A percentile compares a stretch with the other conserved stretches of the same genome.
phyloP scores from a whole-genome alignment of 2,113 vertebrate species.

The Heterotilapia buettikoferi region DNA sequence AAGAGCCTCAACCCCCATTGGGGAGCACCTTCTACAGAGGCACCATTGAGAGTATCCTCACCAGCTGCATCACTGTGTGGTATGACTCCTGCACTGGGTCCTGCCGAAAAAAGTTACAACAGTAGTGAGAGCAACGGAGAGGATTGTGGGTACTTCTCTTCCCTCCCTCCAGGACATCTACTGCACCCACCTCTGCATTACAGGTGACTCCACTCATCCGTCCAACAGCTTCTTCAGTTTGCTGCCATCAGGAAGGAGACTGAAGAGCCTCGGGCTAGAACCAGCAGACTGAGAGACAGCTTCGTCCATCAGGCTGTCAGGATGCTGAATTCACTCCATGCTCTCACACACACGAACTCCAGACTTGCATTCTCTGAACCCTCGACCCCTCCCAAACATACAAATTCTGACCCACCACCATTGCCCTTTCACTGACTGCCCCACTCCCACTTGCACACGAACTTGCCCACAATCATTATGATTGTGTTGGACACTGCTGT shows the following conservation, averaged over 20 bases:
- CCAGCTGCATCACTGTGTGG: neutral
- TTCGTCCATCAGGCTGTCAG: neutral
- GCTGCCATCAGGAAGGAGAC: neutral
- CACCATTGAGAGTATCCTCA: neutral
- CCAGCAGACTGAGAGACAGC: neutral
- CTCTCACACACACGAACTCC: neutral
- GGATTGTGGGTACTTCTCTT: neutral
- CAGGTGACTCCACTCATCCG: neutral
- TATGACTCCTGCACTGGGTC: neutral
- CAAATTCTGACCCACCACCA: neutral
- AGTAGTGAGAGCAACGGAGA: neutral
- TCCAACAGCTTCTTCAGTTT: neutral
- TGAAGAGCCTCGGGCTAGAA: neutral
- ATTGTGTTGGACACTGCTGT: neutral
- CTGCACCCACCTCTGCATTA: neutral
- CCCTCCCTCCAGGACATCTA: neutral
- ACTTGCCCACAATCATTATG: neutral
- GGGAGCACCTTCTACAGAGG: neutral
- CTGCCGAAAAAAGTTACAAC: neutral
- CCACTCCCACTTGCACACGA: neutral
- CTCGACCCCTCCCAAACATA: fast-evolving
- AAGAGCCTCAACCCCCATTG: neutral
- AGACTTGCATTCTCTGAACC: neutral
- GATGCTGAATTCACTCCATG: neutral
- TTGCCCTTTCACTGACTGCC: neutral